phyloP scores from a whole-genome alignment of 1,140 invertebrate species.

The Gryllus bimaculatus region DNA sequence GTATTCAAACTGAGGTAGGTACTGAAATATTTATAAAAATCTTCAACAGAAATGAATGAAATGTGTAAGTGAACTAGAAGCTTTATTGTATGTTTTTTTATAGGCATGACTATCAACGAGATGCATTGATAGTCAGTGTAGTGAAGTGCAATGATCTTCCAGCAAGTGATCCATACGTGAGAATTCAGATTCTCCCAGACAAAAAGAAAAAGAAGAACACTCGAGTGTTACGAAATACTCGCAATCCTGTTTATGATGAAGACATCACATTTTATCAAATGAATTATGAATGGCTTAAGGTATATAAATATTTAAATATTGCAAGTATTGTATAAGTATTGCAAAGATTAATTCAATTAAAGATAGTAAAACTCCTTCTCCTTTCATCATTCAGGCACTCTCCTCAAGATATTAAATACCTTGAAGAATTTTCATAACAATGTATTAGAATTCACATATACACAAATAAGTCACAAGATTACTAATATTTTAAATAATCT shows the following conservation, averaged over 20 bases:
- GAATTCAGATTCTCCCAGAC: slow-evolving; percentile 84
- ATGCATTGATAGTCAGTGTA: slow-evolving; percentile 85
- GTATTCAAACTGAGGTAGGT: slow-evolving; percentile 70
- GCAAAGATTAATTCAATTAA: neutral
- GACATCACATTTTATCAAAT: slow-evolving; percentile 95
- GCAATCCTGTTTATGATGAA: slow-evolving; percentile 90
- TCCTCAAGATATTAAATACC: too few relatives aligned
- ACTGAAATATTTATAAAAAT: neutral
- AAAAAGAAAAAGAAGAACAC: slow-evolving; percentile 95
- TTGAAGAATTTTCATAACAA: too few relatives aligned
- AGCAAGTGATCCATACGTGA: slow-evolving; percentile 88
- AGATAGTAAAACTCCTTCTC: neutral
- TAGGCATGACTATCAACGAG: slow-evolving; percentile 48
- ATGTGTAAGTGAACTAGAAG: neutral
- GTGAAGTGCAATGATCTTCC: slow-evolving; percentile 76
- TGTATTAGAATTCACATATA: too few relatives aligned
- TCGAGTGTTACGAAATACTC: slow-evolving; percentile 81
- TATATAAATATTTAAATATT: slow-evolving; percentile 24
- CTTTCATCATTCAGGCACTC: too few relatives aligned
- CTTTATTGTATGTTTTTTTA: slow-evolving; percentile 55
- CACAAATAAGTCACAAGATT: too few relatives aligned
- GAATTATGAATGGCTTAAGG: slow-evolving; percentile 65
- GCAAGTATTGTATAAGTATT: too few relatives aligned
- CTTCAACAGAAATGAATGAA: neutral
- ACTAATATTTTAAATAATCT: too few relatives aligned